phyloP scores from a whole-genome alignment of 2,113 vertebrate species.

The Gymnogyps californianus region DNA sequence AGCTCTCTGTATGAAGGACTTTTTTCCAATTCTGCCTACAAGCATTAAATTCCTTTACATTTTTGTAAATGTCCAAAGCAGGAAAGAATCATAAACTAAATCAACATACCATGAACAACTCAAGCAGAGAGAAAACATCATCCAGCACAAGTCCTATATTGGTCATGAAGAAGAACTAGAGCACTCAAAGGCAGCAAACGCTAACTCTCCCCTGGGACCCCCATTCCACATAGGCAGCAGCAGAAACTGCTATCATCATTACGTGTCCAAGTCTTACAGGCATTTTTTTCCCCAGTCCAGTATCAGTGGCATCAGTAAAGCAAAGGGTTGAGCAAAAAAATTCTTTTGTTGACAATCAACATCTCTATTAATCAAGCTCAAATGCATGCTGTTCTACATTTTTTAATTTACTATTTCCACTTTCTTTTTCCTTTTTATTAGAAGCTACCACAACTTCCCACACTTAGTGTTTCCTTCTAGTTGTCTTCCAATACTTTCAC shows the following conservation, averaged over 20 bases:
- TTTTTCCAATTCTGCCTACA: not conserved
- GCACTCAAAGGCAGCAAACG: not conserved
- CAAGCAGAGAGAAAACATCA: not conserved
- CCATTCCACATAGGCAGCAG: not conserved
- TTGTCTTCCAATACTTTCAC: not conserved
- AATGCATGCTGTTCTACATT: not conserved
- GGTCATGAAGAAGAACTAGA: not conserved
- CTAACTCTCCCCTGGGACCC: not conserved
- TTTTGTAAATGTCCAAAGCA: not conserved
- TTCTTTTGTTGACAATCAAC: not conserved
- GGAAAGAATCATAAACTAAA: not conserved
- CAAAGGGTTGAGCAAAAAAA: not conserved
- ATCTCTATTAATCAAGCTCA: not conserved
- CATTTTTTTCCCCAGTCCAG: accelerated
- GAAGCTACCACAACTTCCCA: not conserved
- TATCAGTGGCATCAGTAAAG: not conserved
- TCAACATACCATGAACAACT: not conserved
- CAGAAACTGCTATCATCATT: not conserved
- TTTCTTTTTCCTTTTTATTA: not conserved
- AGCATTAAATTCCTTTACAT: not conserved
- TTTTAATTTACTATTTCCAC: not conserved
- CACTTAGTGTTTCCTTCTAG: not conserved
- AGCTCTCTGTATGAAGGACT: not conserved
- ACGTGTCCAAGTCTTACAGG: accelerated
- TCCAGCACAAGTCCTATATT: not conserved